A percentile compares a stretch with the other conserved stretches of the same genome.
Conservation (phyloP, 2,113 vertebrate species). For the Clarias batrachus region DNA sequence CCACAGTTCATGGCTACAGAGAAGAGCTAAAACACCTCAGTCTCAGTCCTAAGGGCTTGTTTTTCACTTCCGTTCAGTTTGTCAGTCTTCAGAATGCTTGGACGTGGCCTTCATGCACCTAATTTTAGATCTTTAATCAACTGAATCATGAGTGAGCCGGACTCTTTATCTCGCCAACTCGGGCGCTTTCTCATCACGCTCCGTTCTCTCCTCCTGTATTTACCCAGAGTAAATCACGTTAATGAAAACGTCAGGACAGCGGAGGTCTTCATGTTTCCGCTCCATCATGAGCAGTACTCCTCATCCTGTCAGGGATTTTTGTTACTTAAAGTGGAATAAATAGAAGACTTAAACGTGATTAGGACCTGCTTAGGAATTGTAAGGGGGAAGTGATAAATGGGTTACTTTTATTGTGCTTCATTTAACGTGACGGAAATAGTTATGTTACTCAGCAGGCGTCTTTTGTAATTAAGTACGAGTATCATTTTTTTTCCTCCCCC, state of each 20-base stretch:
- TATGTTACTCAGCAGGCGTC: neutral
- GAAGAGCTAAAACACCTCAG: neutral
- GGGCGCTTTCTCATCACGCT: neutral
- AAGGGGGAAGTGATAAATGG: neutral
- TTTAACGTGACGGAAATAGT: neutral
- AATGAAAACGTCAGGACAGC: slow-evolving; percentile 32
- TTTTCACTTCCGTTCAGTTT: neutral
- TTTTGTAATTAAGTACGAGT: neutral
- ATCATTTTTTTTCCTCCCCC: neutral
- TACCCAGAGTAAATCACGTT: slow-evolving; percentile 23
- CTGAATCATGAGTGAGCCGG: neutral
- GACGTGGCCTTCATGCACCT: neutral
- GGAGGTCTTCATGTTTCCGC: slow-evolving; percentile 1
- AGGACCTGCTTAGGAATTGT: neutral
- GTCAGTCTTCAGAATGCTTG: neutral
- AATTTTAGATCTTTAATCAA: slow-evolving; percentile 24
- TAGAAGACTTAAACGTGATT: slow-evolving; percentile 30
- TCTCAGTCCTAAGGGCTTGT: neutral
- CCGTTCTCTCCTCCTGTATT: slow-evolving; percentile 22
- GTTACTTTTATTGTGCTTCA: neutral
- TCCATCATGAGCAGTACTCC: slow-evolving; percentile 1
- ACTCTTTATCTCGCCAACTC: neutral
- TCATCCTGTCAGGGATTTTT: neutral
- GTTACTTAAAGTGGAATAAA: neutral
- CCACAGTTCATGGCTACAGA: slow-evolving; percentile 53